phyloP scores from a whole-genome alignment of 2,113 vertebrate species.

The Rhinoderma darwinii region DNA sequence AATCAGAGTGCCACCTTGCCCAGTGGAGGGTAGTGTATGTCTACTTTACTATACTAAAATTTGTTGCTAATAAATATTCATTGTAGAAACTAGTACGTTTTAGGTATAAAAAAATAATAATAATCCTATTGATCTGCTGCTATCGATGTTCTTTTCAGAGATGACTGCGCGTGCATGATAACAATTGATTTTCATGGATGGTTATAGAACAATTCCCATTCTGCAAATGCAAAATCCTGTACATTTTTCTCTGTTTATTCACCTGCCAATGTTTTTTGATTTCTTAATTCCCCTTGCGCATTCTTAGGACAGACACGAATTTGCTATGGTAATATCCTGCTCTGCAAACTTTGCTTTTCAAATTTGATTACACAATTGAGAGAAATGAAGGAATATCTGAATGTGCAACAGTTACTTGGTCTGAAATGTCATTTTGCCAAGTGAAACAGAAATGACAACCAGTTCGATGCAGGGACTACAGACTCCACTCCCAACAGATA shows the following conservation, averaged over 20 bases:
- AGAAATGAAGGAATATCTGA: slow-evolving; percentile 14
- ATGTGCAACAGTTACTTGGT: slow-evolving; percentile 36
- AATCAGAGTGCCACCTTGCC: neutral
- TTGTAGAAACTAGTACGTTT: slow-evolving; percentile 25
- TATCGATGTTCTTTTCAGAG: slow-evolving; percentile 32
- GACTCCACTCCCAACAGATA: neutral
- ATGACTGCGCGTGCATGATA: neutral
- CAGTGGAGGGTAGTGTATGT: neutral
- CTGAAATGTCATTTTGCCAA: neutral
- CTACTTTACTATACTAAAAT: neutral
- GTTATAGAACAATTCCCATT: slow-evolving; percentile 51
- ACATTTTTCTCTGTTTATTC: slow-evolving; percentile 55
- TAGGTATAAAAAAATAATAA: neutral
- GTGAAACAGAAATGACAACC: neutral
- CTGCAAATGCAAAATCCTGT: slow-evolving; percentile 51
- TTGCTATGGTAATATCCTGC: slow-evolving; percentile 52
- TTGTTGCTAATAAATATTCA: neutral
- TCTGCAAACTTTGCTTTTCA: slow-evolving; percentile 56
- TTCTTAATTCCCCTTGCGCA: slow-evolving; percentile 46
- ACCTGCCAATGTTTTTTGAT: slow-evolving; percentile 54
- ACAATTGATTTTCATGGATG: slow-evolving; percentile 45
- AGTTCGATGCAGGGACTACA: neutral
- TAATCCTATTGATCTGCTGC: slow-evolving; percentile 14
- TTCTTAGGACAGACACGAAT: slow-evolving; percentile 32
- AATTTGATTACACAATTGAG: slow-evolving; percentile 51